Conservation (phyloP, 92 coral and sea anemone species). For the Zoanthus solanderi region DNA sequence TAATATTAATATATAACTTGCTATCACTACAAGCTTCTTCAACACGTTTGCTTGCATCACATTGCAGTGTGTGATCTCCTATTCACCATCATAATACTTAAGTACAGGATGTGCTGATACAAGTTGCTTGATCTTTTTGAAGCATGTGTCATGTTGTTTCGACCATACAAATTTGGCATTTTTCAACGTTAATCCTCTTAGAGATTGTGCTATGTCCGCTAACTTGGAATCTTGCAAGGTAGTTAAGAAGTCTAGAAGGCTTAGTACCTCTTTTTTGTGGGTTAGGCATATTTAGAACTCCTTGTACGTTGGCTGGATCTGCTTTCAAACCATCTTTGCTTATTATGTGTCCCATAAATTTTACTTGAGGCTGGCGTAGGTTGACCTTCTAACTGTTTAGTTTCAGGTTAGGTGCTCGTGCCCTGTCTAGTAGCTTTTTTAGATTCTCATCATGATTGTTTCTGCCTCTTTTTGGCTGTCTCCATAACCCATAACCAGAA, state of each 20-base stretch:
- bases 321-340: background rate
- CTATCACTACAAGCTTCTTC: too few species aligned
- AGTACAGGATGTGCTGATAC: too few species aligned
- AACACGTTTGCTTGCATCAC: too few species aligned
- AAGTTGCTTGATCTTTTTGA: too few species aligned
- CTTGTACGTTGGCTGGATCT: background rate
- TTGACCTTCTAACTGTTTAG: background rate
- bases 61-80: too few species aligned
- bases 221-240: background rate
- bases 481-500: background rate
- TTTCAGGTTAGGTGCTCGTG: background rate
- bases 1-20: too few species aligned
- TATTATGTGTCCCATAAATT: background rate
- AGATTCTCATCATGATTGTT: background rate
- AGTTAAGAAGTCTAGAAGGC: background rate
- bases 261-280: background rate
- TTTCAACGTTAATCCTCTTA: too few species aligned
- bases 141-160: too few species aligned
- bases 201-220: background rate
- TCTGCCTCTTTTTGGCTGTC: background rate
- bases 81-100: too few species aligned
- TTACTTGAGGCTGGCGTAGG: background rate
- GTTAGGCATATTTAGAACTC: background rate
- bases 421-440: background rate
- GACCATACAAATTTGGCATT: too few species aligned